Evolutionary conservation across 2,797 vertebrate species (phyloP).

Genomic region (Sebastiscus tertius): DNA sequence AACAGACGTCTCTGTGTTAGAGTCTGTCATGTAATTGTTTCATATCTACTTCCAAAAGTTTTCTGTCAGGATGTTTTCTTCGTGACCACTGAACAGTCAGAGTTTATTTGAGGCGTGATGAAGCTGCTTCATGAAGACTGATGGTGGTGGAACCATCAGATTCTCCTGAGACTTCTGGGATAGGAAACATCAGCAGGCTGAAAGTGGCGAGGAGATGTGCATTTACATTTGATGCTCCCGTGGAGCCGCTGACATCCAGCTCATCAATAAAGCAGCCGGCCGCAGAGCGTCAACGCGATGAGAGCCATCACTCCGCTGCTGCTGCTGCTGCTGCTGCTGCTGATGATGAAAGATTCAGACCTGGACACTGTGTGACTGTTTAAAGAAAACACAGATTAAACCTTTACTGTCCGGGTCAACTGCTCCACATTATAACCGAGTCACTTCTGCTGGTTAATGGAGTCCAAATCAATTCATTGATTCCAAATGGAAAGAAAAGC

Average conservation of each 20-base stretch:
- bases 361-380: not conserved
- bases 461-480: not conserved
- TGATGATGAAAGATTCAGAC: slow-evolving; percentile 37
- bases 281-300: not conserved
- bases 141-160: not conserved
- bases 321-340: not conserved
- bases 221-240: not conserved
- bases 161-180: not conserved
- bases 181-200: not conserved
- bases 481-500: not conserved
- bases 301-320: slow-evolving; percentile 4
- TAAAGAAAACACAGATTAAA: not conserved
- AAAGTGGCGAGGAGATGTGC: not conserved
- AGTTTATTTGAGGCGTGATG: not conserved
- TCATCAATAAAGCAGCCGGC: slow-evolving; percentile 52
- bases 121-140: not conserved
- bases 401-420: not conserved
- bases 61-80: not conserved
- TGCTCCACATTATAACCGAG: not conserved
- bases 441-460: not conserved
- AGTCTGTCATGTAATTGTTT: no score
- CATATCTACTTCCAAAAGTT: not conserved
- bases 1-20: not conserved
- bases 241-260: not conserved
- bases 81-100: not conserved